Conservation (phyloP, 1,140 invertebrate species). For the Drosophila teissieri region DNA sequence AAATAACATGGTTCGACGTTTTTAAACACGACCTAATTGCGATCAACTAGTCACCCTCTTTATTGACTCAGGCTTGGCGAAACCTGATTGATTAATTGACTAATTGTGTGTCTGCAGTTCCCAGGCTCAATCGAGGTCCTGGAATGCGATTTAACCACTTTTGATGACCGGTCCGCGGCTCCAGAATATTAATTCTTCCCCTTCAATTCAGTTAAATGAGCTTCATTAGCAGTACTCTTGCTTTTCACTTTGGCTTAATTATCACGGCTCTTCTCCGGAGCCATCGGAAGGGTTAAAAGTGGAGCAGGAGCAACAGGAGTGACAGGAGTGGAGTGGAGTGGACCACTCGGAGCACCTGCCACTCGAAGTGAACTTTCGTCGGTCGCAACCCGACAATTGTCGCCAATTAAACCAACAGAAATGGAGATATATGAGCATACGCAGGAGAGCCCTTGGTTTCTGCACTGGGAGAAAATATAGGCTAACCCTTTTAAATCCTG, state of each 20-base stretch:
- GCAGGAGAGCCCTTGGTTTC: background rate
- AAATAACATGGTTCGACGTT: conserved; percentile 11
- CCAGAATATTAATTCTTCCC: conserved; percentile 24
- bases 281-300: conserved; percentile 15
- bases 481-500: too few species aligned
- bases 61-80: conserved; percentile 2
- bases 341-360: conserved; percentile 21
- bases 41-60: conserved; percentile 28
- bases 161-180: conserved; percentile 22
- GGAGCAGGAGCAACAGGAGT: conserved; percentile 25
- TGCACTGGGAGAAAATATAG: background rate
- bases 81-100: conserved; percentile 47
- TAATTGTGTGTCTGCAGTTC: conserved; percentile 43
- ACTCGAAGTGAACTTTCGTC: conserved; percentile 56
- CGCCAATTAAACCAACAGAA: conserved; percentile 68
- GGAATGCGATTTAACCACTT: conserved; percentile 34
- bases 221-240: conserved; percentile 51
- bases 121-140: conserved; percentile 14
- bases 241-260: conserved; percentile 38
- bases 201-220: conserved; percentile 47
- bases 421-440: conserved; percentile 11
- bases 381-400: conserved; percentile 67
- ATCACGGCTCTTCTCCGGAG: conserved; percentile 35
- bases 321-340: conserved; percentile 27
- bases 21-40: conserved; percentile 30